These are phyloP conservation scores for Drosophila quinaria DNA, from an alignment of 2,888 invertebrate genomes.

Conservation along the genomic window DNA sequence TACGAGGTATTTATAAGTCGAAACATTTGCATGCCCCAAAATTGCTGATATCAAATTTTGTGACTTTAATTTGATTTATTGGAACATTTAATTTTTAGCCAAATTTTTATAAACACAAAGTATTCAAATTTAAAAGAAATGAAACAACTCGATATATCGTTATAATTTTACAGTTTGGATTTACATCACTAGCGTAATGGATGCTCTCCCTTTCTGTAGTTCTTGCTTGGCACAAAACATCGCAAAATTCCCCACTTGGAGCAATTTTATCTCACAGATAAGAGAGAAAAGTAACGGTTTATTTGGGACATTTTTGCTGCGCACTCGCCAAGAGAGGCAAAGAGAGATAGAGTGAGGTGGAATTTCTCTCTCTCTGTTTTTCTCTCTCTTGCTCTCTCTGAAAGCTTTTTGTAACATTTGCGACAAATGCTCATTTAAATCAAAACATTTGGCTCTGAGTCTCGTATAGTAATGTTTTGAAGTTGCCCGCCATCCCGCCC, in stretches of 20 bases:
- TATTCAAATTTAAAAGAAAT: no score
- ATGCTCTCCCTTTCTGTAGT: no score
- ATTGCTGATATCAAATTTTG: no score
- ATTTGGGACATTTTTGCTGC: constrained; percentile 51
- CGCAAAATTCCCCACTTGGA: background rate
- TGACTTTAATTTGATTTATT: no score
- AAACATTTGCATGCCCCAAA: no score
- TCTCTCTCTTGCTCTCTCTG: constrained; percentile 2
- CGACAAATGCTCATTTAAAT: constrained; percentile 45
- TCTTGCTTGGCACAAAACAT: constrained; percentile 8
- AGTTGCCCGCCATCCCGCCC: constrained; percentile 1
- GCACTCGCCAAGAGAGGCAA: constrained; percentile 35
- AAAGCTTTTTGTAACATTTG: constrained; percentile 18
- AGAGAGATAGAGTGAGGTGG: background rate
- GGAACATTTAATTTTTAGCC: no score
- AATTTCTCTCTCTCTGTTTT: background rate
- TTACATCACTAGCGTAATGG: no score
- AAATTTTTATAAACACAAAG: no score
- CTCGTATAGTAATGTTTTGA: constrained; percentile 47
- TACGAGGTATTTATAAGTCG: no score
- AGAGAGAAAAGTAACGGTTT: constrained; percentile 64
- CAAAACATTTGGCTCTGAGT: constrained; percentile 57
- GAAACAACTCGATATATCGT: no score
- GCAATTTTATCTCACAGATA: background rate
- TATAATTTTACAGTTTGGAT: no score